Evolutionary conservation across 2,113 vertebrate species (phyloP), one percentile per base, ranked within the genome.

Genomic region (Cacatua alba): DNA sequence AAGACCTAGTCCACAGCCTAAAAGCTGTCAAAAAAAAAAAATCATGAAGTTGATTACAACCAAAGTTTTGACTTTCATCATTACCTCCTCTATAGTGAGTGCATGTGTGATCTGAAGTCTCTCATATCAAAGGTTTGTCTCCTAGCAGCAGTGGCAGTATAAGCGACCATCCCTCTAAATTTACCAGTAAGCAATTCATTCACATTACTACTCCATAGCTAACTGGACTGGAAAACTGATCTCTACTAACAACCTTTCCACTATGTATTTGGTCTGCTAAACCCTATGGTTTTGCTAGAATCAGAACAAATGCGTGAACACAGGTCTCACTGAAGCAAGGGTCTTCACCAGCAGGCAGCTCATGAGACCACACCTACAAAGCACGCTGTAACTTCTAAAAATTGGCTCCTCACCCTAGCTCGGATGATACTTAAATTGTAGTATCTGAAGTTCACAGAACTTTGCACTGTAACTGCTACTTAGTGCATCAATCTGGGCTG

Each of bases 1-100:
- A 87, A 90, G 39, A 78, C 24, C 25, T 48, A 72, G 28, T 29
- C 18, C 49, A 72, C 26, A 74, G 37, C 19, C 52, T 31, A 64
- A 55, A 82, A 79, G 57, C 37, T 80, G 48, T 41, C 31, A 64
- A 69, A 83, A 90, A 57, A 39, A 83, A 88, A 57, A 5, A 14
- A 80, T 55, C 2, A 57, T 3, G 2, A 79, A 55, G 25, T 24
- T 33, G 13, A 55, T 62, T 29, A 60, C 8, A 84, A 78, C 3
- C 1, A 0, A 53, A 63, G 33, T 35, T 80, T 9, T 69, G 1
- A 65, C 35, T 69, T 86, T 6, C 3, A 3, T 29, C 15, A 33
- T 60, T 85, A 69, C 19, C 24, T 75, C 33, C 23, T 26, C 65
- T 75, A 9, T 9, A 67, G 3, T 20, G 16, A n/a, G 21, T 6